Base-by-base conservation (phyloP, 2,888 invertebrate species). In the Helleia helle region DNA sequence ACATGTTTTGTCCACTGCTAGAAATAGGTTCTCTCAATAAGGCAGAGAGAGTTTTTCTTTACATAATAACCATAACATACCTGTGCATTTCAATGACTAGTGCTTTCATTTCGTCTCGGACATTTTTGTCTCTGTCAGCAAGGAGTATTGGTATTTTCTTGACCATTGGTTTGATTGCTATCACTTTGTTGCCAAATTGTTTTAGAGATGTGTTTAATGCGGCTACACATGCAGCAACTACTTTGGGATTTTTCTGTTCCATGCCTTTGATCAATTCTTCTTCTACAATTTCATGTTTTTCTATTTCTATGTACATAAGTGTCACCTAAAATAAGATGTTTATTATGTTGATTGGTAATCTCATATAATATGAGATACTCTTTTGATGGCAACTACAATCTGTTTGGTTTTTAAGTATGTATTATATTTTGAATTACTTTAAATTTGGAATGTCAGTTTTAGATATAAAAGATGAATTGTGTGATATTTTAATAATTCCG, bases 171-270 rank as follows among this genome's bases (percentile, higher is more conserved):
- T 97, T 98, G 12, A 96, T 88, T 1, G 88, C 90, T 8, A 99
- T 89, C 2, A 97, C 93, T 85, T 97, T 97, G 40, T 92, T 90
- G 0, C 99, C 98, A 75, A 97, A 99, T 68, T 94, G 94, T 55
- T 91, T 91, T 15, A 98, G 72, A 0, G 94, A 92, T 29, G 90
- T 87, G 14, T 93, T 91, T 4, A 93, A 73, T 0, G 92, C 89
- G 4, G 90, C 86, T 1, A 94, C 87, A 67, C 95, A 96, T 0
- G 93, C 96, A 0, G 93, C 86, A 0, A 96, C 94, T 45, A 96
- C 94, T 83, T 97, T 99, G 0, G 99, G 98, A 73, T 97, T 97
- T 72, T 99, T 99, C 55, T 94, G 94, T 30, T 95, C 94, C 81
- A 96, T 92, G 24, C 98, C 98, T 79, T 97, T 97, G 12, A 96